Evolutionary conservation across 2,113 vertebrate species (phyloP), one percentile per base, ranked within the genome.

Genomic region (Cavia porcellus): DNA sequence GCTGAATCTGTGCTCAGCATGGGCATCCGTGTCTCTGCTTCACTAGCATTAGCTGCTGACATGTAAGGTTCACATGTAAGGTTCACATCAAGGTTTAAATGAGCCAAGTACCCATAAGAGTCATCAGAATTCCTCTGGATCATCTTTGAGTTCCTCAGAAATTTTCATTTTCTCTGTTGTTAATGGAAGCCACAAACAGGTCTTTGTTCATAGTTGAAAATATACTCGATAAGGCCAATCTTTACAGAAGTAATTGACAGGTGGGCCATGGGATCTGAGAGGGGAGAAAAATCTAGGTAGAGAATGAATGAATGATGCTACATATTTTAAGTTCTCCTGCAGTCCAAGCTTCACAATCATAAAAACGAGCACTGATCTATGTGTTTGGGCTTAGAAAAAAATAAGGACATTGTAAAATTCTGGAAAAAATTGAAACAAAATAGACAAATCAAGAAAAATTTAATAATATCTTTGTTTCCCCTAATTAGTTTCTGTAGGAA

Each of bases 131-230:
- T 61, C 91, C 24, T 79, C 47, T 57, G 9, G 28, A 1, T 20
- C 24, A 7, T 72, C 24, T 42, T 66, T 55, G 38, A 70, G 42
- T 74, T 91, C 72, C 25, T 14, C 32, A 66, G 38, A 11, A 22
- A 74, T 91, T 93, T 89, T 86, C 13, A 17, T 84, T 94, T 77
- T 62, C 35, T 90, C 13, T 89, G 32, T 86, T 75, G 87, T 32
- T 86, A 94, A 92, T 83, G 32, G 59, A 90, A 24, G 38, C 28
- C 45, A 72, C 74, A 79, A 68, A 38, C 74, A 7, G 47, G 62
- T 64, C 77, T 10, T 42, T 86, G 45, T 66, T 61, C 77, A 59
- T 61, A 93, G 61, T 17, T 22, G 74, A 85, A 95, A 95, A 86
- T 62, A 70, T 8, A 35, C 6, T 86, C 68, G 66, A 38, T 79